Conservation (phyloP, 2,797 vertebrate genomes). For the Cirrhinus molitorella region DNA sequence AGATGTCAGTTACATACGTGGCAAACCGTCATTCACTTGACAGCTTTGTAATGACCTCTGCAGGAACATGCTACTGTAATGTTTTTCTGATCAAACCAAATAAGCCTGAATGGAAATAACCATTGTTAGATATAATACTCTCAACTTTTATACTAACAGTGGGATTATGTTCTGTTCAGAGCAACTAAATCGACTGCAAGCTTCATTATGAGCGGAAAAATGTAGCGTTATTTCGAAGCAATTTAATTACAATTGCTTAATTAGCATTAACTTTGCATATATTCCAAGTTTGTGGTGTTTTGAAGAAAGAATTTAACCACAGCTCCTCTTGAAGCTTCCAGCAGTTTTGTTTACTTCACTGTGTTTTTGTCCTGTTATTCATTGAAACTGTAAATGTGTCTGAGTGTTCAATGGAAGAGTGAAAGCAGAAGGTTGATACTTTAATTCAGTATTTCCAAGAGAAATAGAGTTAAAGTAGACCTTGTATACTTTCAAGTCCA, state of each 20-base stretch:
- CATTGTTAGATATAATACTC: slow-evolving; percentile 59
- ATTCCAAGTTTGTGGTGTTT: neutral
- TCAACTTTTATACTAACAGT: slow-evolving; percentile 61
- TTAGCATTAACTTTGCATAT: neutral
- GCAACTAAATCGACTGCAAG: slow-evolving; percentile 47
- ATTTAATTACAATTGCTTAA: neutral
- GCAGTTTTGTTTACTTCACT: slow-evolving; percentile 33
- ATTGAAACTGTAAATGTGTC: slow-evolving; percentile 51
- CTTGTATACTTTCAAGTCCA: slow-evolving; percentile 67
- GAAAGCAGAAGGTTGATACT: slow-evolving; percentile 79
- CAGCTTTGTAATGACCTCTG: neutral
- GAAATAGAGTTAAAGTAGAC: slow-evolving; percentile 78
- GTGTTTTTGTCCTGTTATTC: slow-evolving; percentile 45
- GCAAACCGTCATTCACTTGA: neutral
- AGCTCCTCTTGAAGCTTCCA: slow-evolving; percentile 44
- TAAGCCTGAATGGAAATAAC: slow-evolving; percentile 59
- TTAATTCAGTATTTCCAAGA: slow-evolving; percentile 77
- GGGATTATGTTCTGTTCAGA: slow-evolving; percentile 57
- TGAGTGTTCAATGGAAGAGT: slow-evolving; percentile 81
- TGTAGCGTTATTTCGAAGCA: neutral
- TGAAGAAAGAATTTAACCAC: neutral
- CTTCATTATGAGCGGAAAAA: slow-evolving; percentile 43
- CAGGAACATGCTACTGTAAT: slow-evolving; percentile 1
- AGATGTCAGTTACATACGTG: neutral
- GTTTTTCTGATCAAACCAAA: slow-evolving; percentile 8